Evolutionary conservation across 1,140 invertebrate species (phyloP), one percentile per base, ranked within the genome.

Genomic region (Littorina saxatilis): DNA sequence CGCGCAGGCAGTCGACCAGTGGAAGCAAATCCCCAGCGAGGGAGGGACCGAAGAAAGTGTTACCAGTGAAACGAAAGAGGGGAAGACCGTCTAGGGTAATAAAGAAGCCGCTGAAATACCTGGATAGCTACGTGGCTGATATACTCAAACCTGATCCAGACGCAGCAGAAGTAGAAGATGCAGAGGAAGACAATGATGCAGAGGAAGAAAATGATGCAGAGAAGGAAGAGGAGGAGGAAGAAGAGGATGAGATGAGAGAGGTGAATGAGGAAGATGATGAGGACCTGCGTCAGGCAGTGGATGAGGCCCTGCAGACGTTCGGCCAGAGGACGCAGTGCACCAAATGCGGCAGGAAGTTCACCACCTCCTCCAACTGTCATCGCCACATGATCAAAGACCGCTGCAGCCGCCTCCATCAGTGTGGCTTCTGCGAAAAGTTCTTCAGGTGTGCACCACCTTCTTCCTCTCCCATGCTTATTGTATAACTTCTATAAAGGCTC

Each of bases 291-390:
- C 66, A 50, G 77, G 78, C 52, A 66, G 74, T 40, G 35, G 68
- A 55, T 52, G 52, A 66, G 61, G 79, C 40, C 11, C 66, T 29
- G 55, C 68, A 82, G 20, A 29, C 20, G 9, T 23, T n/a, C 23
- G 58, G 58, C 4, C 23, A 50, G 39, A 50, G 20, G 70, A 23
- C 37, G 37, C 40, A 73, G n/a, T 78, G 76, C 35, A 9, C 35
- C 2, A 78, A 61, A 23, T 78, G 76, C 20, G 58, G 58, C n/a
- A 78, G 81, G 52, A 47, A 37, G 58, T 84, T 84, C 43, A 75
- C 47, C 23, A 79, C 35, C 66, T 3, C 63, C 2, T 52, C 68
- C 29, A 37, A 55, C n/a, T 84, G 80, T 75, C 27, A 52, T 2
- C 75, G 80, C 27, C 83, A 84, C 50, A 81, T 84, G 50, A 15